These are phyloP conservation scores for Aspidiotus destructor DNA, from an alignment of 2,888 invertebrate genomes.

Conservation along the genomic window DNA sequence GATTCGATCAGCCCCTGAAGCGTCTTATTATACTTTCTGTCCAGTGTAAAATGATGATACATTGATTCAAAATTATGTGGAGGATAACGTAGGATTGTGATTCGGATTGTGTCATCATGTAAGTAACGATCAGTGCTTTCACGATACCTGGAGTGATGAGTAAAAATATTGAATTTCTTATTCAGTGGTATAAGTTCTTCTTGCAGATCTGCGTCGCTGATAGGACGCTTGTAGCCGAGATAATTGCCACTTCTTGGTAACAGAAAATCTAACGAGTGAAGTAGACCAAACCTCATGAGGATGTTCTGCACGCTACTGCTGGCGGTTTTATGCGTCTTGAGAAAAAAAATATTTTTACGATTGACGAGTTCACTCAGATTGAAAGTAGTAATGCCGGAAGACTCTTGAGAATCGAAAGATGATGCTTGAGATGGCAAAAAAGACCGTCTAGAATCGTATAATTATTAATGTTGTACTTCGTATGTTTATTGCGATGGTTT, in stretches of 20 bases:
- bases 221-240: constrained; percentile 36
- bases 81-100: constrained; percentile 14
- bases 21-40: not conserved
- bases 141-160: constrained; percentile 37
- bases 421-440: no score
- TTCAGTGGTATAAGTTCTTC: constrained; percentile 27
- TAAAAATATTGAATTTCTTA: constrained; percentile 37
- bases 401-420: no score
- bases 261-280: constrained; percentile 36
- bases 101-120: constrained; percentile 4
- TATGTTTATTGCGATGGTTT: no score
- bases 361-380: no score
- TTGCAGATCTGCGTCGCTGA: constrained; percentile 34
- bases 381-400: no score
- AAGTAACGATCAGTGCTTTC: constrained; percentile 34
- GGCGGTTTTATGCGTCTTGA: constrained; percentile 39
- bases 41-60: constrained; percentile 6
- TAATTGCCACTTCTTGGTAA: constrained; percentile 36
- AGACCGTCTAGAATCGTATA: no score
- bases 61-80: constrained; percentile 16
- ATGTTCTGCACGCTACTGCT: constrained; percentile 39
- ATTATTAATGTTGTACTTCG: no score
- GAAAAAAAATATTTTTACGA: constrained; percentile 36
- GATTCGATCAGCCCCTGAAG: not conserved
- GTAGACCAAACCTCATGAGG: constrained; percentile 36